Conservation (phyloP, 2,113 vertebrate genomes). For the Oophaga pumilio region DNA sequence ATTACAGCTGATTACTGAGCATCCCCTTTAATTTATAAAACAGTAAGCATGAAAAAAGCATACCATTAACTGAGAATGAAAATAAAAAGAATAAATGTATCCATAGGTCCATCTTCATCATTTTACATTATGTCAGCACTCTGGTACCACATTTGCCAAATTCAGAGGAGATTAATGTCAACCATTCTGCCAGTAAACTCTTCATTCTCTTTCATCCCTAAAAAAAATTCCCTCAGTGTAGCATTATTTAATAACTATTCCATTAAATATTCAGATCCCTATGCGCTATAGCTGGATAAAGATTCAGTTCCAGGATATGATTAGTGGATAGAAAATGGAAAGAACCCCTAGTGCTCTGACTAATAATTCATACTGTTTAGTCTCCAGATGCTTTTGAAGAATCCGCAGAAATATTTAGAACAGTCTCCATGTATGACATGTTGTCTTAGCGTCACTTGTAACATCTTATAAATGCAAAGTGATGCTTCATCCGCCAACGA, state of each 20-base stretch:
- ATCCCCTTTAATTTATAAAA: not conserved
- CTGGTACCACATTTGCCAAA: not conserved
- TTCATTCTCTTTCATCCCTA: slow-evolving; percentile 19
- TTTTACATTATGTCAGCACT: not conserved
- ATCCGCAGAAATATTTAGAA: not conserved
- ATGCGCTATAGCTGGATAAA: slow-evolving; percentile 11
- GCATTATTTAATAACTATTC: slow-evolving; percentile 30
- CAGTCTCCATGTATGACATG: slow-evolving; percentile 1
- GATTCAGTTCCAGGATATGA: slow-evolving; percentile 12
- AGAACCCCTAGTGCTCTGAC: not conserved
- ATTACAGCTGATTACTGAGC: not conserved
- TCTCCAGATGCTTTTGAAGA: slow-evolving; percentile 19
- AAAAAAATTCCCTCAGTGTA: not conserved
- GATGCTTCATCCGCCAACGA: not conserved
- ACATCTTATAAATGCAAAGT: not conserved
- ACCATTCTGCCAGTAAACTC: not conserved
- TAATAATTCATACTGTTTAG: slow-evolving; percentile 24
- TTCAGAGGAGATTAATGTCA: not conserved
- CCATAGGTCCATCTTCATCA: not conserved
- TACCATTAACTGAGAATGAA: not conserved
- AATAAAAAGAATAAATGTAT: not conserved
- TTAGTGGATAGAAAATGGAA: slow-evolving; percentile 26
- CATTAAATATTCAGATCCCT: slow-evolving; percentile 26
- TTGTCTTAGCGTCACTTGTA: not conserved
- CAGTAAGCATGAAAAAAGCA: not conserved